These are phyloP conservation scores for Rhabditoides inermis DNA, from an alignment of 2,888 invertebrate genomes.

Conservation along the genomic window DNA sequence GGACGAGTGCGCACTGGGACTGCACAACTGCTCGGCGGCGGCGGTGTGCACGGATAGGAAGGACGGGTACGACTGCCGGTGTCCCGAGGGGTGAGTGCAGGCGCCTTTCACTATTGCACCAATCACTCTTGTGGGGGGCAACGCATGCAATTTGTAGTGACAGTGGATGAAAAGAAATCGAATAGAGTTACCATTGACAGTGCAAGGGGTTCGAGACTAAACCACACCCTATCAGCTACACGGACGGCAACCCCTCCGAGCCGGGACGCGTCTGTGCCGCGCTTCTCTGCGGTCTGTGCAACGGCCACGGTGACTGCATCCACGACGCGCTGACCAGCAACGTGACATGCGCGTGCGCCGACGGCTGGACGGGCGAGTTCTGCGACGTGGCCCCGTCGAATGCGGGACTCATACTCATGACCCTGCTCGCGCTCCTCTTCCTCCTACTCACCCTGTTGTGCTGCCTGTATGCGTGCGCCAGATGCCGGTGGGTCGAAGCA, in stretches of 20 bases:
- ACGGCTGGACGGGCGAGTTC: conserved; percentile 40
- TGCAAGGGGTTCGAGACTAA: not conserved
- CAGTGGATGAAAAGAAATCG: too few relatives aligned
- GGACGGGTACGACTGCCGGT: conserved; percentile 35
- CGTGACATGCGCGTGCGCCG: conserved; percentile 42
- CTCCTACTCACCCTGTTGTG: conserved; percentile 46
- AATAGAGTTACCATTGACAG: too few relatives aligned
- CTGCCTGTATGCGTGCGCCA: conserved; percentile 33
- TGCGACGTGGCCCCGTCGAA: conserved; percentile 27
- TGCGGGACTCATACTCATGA: conserved; percentile 35
- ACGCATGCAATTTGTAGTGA: not conserved
- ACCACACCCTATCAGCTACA: conserved; percentile 15
- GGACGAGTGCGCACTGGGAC: conserved; percentile 45
- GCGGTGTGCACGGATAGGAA: conserved; percentile 44
- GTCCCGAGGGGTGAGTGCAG: conserved; percentile 30
- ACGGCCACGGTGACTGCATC: conserved; percentile 50
- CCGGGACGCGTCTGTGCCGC: conserved; percentile 47
- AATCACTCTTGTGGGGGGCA: not conserved
- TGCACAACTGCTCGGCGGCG: conserved; percentile 44
- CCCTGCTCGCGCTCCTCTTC: conserved; percentile 49
- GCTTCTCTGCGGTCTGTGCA: conserved; percentile 39
- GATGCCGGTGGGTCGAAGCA: conserved; percentile 18
- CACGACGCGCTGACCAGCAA: conserved; percentile 36
- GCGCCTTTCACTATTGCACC: not conserved
- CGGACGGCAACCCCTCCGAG: conserved; percentile 41